Conservation (phyloP, 2,113 vertebrate species). For the Notechis scutatus region DNA sequence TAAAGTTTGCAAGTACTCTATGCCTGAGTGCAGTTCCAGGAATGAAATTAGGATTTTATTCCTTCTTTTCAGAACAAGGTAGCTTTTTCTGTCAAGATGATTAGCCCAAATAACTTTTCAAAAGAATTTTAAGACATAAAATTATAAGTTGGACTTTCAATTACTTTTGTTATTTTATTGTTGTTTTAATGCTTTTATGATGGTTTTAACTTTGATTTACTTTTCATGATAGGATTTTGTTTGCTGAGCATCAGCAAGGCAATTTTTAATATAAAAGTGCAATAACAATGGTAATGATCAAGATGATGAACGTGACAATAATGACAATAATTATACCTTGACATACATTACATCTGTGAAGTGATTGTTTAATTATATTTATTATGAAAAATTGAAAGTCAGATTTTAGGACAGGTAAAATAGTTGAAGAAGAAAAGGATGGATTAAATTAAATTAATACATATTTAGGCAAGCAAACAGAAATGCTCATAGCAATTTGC, state of each 20-base stretch:
- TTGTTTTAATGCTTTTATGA: not conserved
- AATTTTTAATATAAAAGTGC: not conserved
- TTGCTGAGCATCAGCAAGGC: not conserved
- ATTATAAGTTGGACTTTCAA: not conserved
- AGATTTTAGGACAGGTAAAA: not conserved
- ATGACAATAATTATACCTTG: not conserved
- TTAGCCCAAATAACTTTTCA: not conserved
- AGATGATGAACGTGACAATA: not conserved
- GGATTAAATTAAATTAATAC: not conserved
- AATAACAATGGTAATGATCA: not conserved
- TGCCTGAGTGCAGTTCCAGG: rapidly evolving
- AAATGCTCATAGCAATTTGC: not conserved
- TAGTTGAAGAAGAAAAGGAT: not conserved
- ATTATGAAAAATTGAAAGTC: not conserved
- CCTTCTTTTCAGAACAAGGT: not conserved
- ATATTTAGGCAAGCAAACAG: not conserved
- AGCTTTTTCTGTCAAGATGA: not conserved
- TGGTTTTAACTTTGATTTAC: not conserved
- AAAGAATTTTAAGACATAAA: not conserved
- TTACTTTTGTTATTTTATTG: not conserved
- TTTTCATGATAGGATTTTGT: not conserved
- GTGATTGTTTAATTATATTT: not conserved
- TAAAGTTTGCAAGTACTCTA: not conserved
- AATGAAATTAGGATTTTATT: not conserved
- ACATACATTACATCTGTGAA: not conserved